Evolutionary conservation across 2,797 vertebrate genomes (phyloP).

Genomic region (Botia almorhae): DNA sequence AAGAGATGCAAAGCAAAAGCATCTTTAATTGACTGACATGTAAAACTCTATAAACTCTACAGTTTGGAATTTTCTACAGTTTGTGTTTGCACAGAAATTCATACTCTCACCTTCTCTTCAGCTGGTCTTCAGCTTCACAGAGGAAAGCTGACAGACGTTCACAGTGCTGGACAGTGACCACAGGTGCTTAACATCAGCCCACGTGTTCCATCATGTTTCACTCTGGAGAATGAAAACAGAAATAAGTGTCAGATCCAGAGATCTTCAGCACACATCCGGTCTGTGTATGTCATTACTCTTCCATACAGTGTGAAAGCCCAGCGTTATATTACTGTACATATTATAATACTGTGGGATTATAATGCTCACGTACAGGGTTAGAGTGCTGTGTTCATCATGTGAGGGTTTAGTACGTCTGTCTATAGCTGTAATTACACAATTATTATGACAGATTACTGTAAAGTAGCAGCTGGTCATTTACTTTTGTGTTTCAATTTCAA

Average conservation of each 20-base stretch:
- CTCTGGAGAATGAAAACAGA: conserved; percentile 57
- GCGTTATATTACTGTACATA: conserved; percentile 40
- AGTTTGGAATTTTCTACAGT: too few species aligned
- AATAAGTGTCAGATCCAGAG: conserved; percentile 70
- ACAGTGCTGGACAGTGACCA: conserved; percentile 62
- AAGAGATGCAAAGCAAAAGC: too few species aligned
- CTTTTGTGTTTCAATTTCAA: too few species aligned
- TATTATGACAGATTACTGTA: too few species aligned
- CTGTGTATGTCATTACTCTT: conserved; percentile 70
- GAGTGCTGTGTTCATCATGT: too few species aligned
- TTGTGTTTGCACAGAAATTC: not conserved
- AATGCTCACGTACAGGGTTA: too few species aligned
- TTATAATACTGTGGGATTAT: too few species aligned
- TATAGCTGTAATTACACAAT: too few species aligned
- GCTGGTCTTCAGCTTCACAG: conserved; percentile 52
- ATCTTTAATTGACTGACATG: conserved; percentile 1
- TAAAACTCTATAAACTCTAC: not conserved
- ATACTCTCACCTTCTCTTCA: conserved; percentile 68
- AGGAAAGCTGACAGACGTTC: conserved; percentile 41
- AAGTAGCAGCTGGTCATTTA: too few species aligned
- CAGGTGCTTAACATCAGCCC: conserved; percentile 73
- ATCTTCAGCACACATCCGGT: conserved; percentile 70
- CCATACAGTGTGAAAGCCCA: conserved; percentile 63
- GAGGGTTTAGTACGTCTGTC: too few species aligned
- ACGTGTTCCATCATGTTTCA: conserved; percentile 72